Evolutionary conservation across 2,113 vertebrate genomes (phyloP), one percentile per base, ranked within the genome.

Genomic region (Pomatostomus ruficeps): DNA sequence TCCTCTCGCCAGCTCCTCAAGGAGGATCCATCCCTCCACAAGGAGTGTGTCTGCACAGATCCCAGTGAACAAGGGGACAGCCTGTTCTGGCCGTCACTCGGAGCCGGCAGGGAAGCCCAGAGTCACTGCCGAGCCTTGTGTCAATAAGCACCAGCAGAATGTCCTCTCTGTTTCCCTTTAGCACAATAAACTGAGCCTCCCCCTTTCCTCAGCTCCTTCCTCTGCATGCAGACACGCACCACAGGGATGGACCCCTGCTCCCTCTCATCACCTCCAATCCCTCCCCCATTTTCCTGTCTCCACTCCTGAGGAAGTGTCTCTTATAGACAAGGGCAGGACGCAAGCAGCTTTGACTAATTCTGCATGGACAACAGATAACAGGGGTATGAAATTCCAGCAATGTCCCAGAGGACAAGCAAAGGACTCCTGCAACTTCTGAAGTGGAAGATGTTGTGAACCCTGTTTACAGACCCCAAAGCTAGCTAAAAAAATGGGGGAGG

Each of bases 81-180:
- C 75, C 95, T 93, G 95, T 95, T 96, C 88, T 78, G 90, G 55
- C 91, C 3, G 0, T 94, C 94, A 71, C 72, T 84, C 31, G 10
- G 25, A 71, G 88, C 63, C 17, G 0, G 85, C 3, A 0, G 79
- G 91, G 90, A 84, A 93, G 93, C 75, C 36, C 4, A 0, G 79
- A 93, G 90, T 93, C 94, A 94, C 89, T 18, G 31, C 33, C 1
- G 7, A 87, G 74, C 38, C 91, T 96, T 97, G 91, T 97, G 96
- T 97, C 95, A 97, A 97, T 96, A 97, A 97, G 86, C 95, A 96
- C 79, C 0, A 24, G 63, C 72, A 96, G 92, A 96, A 96, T 78
- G 88, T 95, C 88, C 92, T 72, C 95, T 90, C 92, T 96, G 95
- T 96, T 96, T 71, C 80, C 61, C 93, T 65, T 63, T 78, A 96